A percentile compares a stretch with the other conserved stretches of the same genome.
Conservation (phyloP, 2,113 vertebrate species). For the Cettia cetti region DNA sequence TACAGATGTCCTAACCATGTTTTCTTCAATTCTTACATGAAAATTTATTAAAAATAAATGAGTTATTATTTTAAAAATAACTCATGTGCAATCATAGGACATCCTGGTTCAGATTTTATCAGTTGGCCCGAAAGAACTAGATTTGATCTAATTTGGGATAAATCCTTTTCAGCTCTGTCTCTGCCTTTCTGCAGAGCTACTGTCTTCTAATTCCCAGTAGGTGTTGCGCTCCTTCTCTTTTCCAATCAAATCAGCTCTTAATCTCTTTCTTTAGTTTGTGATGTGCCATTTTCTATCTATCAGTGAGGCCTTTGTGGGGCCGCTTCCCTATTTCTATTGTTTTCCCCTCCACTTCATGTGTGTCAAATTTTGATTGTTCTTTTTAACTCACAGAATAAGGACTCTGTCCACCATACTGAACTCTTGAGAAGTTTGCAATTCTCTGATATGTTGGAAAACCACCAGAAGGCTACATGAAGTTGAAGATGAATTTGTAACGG, state of each 20-base stretch:
- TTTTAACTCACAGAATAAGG: neutral
- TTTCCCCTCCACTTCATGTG: neutral
- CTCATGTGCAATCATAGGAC: neutral
- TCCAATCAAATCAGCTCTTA: neutral
- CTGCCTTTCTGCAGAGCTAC: neutral
- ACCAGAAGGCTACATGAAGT: neutral
- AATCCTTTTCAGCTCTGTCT: neutral
- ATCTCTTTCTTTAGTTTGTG: neutral
- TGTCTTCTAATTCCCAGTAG: neutral
- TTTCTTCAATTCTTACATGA: neutral
- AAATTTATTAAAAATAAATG: neutral
- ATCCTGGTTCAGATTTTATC: neutral
- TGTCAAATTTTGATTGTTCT: neutral
- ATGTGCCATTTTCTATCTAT: neutral
- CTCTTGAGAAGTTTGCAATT: neutral
- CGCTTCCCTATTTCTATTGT: neutral
- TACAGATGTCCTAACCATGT: neutral
- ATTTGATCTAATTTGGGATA: neutral
- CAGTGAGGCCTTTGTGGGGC: neutral
- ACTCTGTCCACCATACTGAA: neutral
- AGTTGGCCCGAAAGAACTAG: neutral
- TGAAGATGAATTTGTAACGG: neutral
- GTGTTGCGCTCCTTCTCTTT: neutral
- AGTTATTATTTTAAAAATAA: neutral
- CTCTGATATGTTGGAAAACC: neutral